phyloP scores from a whole-genome alignment of 2,888 invertebrate species.

The Dyspetes luteomarginatus region DNA sequence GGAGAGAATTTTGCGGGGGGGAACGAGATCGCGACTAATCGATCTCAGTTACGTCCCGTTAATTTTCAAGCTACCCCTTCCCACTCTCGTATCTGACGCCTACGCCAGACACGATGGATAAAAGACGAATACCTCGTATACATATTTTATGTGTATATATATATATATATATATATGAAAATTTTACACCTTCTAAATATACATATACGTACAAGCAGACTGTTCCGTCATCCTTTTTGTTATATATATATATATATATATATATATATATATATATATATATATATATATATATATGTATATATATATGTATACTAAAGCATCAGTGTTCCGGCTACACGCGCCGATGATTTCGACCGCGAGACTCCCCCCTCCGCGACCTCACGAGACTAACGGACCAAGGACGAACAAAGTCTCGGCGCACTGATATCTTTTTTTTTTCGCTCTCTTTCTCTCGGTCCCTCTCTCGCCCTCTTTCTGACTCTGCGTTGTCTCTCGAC shows the following conservation, averaged over 20 bases:
- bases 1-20: conserved; percentile 3
- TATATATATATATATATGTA: conserved; percentile 6
- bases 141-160: conserved; percentile 8
- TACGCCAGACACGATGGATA: conserved; percentile 24
- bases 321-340: conserved; percentile 57
- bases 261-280: no score
- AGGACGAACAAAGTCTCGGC: conserved; percentile 67
- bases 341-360: conserved; percentile 69
- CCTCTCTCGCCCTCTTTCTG: conserved; percentile 3
- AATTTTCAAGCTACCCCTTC: conserved; percentile 25
- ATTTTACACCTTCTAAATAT: no score
- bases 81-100: conserved; percentile 12
- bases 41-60: conserved; percentile 61
- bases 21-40: conserved; percentile 62
- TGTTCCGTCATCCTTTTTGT: no score
- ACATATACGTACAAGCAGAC: no score
- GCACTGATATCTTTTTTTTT: neutral
- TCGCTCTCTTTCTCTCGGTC: conserved; percentile 11
- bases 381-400: conserved; percentile 70
- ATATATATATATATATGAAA: neutral
- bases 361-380: conserved; percentile 22
- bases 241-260: no score
- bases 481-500: neutral
- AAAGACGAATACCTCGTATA: neutral
- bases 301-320: neutral